Evolutionary conservation across 2,797 vertebrate species (phyloP), one percentile per base, ranked within the genome.

Genomic region (Enteromius mattozi): DNA sequence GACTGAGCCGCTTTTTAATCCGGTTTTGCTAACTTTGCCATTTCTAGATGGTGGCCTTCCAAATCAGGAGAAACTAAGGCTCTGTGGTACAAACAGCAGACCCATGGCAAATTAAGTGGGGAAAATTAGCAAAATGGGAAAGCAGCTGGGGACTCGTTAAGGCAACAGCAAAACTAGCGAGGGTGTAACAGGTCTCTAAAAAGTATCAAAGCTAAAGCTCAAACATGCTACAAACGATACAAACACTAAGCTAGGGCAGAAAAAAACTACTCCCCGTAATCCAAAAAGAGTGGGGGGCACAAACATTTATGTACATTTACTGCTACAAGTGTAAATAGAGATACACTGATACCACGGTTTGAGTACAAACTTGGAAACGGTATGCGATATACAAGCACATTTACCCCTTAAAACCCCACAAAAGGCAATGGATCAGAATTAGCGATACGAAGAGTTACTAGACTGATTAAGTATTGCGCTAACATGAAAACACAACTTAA

Each of bases 311-410:
- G 47, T 69, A 89, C 85, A 81, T 68, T 65, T 76, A 85, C 81
- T 77, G 82, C 88, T 86, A 89, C 86, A 69, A 86, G 86, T 86
- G 85, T 89, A 76, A 86, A 89, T 86, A 88, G 88, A 87, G 87
- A 86, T 87, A 90, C 83, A 89, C 89, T 85, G 85, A 85, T 80
- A 89, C 84, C 87, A 86, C 61, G 49, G 78, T 86, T 89, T 47
- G 69, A 89, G 86, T 89, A 92, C 86, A 92, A 92, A 93, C 88
- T 91, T 79, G 88, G 65, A 91, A 70, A 81, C 84, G 82, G 85
- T 91, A 89, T 80, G 87, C 80, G 72, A 89, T 89, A 90, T 91
- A 93, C 90, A 92, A 92, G 85, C 91, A 88, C 89, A 80, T 90
- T 78, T 88, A 84, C 87, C 81, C 69, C 83, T 56, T 30, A 88